Base-by-base conservation (phyloP, 2,888 invertebrate genomes). In the Eristalis tenax region DNA sequence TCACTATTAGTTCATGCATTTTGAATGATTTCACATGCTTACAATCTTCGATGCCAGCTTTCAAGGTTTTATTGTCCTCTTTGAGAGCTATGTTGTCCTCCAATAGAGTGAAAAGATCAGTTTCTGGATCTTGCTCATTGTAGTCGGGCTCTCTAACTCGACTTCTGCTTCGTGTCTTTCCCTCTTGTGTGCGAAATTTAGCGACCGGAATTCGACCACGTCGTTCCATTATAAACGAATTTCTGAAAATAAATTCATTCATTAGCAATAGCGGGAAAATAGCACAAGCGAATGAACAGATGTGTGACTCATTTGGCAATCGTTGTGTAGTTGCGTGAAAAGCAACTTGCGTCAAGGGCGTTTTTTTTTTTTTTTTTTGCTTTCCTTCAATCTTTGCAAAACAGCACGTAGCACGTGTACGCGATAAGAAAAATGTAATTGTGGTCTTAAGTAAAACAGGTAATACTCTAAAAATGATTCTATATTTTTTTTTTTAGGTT, bases 31-130 rank as follows among this genome's bases (percentile, higher is more conserved):
- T n/a, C 0, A 28, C 13, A 90, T 32, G 32, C 91, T 90, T 90
- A 93, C 93, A 90, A n/a, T 91, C 90, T 71, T 91, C 92, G 63
- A 92, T 90, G 89, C 92, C 91, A n/a, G 90, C 81, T 74, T 91
- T 92, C 3, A 93, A 89, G 3, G 91, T 90, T 81, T 92, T 92
- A 73, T 93, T 93, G 89, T 92, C 92, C 83, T 93, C 93, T 82
- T 92, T 93, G 0, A 93, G 80, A 0, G 93, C 92, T 79, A 93
- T 93, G 76, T 93, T 93, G 61, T 93, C 93, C 89, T 93, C 93
- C 0, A 93, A 86, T 38, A 93, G 82, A 4, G 92, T 93, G 63
- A 93, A 93, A 69, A 92, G 90, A 90, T 93, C 93, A 56, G 92
- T 92, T 88, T 93, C 93, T 2, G 92, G 92, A 88, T 93, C 92